Evolutionary conservation across 2,888 invertebrate species (phyloP).

Genomic region (Dasysyrphus tricinctus): DNA sequence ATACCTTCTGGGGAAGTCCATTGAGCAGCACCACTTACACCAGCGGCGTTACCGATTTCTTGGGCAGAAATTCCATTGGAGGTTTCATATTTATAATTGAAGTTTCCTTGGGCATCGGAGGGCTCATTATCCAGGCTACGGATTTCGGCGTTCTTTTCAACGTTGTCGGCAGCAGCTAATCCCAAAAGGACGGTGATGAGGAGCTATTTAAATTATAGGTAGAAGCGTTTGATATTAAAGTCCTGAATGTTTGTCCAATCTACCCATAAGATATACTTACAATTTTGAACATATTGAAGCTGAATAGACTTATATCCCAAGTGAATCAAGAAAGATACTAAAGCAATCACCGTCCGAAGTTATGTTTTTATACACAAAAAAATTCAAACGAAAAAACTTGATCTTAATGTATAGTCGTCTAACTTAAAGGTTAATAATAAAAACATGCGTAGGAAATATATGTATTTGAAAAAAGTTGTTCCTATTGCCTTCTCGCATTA

Average conservation of each 20-base stretch:
- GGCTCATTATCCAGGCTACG: constrained; percentile 83
- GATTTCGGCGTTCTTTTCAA: constrained; percentile 81
- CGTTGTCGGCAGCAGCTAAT: constrained; percentile 80
- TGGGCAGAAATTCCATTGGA: constrained; percentile 86
- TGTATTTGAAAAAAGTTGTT: constrained; percentile 20
- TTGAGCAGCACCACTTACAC: constrained; percentile 84
- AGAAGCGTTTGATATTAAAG: neutral
- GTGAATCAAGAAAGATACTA: constrained; percentile 3
- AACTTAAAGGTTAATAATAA: constrained; percentile 22
- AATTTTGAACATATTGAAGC: constrained; percentile 31
- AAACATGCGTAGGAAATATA: constrained; percentile 14
- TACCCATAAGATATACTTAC: constrained; percentile 6
- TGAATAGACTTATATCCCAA: constrained; percentile 4
- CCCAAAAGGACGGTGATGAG: constrained; percentile 77
- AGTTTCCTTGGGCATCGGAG: constrained; percentile 83
- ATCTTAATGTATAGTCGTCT: neutral
- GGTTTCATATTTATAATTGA: constrained; percentile 84
- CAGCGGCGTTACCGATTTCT: constrained; percentile 85
- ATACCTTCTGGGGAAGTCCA: constrained; percentile 85
- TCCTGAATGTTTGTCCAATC: neutral
- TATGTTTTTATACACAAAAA: constrained; percentile 23
- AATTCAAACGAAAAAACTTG: neutral
- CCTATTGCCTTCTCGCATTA: constrained; percentile 9
- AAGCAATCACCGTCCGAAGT: neutral
- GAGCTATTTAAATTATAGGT: constrained; percentile 21